phyloP scores from a whole-genome alignment of 2,113 vertebrate species.

The Mastomys coucha region DNA sequence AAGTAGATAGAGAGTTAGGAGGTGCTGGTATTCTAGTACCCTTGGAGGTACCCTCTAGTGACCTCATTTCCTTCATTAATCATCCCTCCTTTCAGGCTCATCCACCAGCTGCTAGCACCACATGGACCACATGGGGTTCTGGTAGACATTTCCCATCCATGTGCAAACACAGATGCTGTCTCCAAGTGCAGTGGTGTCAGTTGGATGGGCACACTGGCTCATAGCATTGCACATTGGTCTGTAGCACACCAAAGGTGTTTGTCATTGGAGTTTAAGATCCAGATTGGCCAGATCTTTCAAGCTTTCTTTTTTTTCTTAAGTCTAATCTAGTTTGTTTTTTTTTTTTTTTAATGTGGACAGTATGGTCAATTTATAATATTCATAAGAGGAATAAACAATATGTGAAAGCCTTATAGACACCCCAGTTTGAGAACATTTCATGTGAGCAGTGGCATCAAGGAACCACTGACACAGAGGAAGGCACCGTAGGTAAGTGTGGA shows the following conservation, averaged over 20 bases:
- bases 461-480: background rate
- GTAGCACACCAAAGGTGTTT: background rate
- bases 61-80: background rate
- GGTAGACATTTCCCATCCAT: background rate
- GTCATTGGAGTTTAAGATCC: background rate
- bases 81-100: background rate
- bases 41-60: background rate
- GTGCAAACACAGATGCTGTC: background rate
- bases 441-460: background rate
- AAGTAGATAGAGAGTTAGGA: background rate
- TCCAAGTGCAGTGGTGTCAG: background rate
- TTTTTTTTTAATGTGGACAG: background rate
- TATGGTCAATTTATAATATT: background rate
- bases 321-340: background rate
- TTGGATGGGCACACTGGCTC: background rate
- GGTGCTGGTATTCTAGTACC: background rate
- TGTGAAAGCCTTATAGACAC: background rate
- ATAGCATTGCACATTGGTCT: background rate
- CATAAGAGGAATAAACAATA: background rate
- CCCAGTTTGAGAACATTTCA: background rate
- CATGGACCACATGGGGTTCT: background rate
- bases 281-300: background rate
- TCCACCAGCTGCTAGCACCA: background rate
- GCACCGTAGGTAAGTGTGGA: background rate
- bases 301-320: background rate